These are phyloP conservation scores for Lates calcarifer DNA, from an alignment of 2,113 vertebrate species.

Conservation along the genomic window DNA sequence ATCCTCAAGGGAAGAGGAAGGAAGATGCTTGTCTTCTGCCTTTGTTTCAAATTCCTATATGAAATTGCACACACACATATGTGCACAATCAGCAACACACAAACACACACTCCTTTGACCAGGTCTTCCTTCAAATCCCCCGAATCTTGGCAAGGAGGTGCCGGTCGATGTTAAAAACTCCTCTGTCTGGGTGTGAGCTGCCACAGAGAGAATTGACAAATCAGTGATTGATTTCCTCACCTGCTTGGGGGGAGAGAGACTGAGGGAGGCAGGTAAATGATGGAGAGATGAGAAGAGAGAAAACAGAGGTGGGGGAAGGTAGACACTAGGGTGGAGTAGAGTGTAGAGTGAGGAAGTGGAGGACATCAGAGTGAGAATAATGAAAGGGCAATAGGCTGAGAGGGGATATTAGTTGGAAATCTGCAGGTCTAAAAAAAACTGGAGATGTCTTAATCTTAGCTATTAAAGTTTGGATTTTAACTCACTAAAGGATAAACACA, in stretches of 20 bases:
- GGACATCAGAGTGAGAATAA: slow-evolving; percentile 45
- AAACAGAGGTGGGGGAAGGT: slow-evolving; percentile 11
- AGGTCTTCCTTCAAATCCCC: slow-evolving; percentile 13
- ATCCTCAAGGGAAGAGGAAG: slow-evolving; percentile 23
- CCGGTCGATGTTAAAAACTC: slow-evolving; percentile 56
- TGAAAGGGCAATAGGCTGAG: slow-evolving; percentile 34
- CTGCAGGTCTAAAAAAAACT: background rate
- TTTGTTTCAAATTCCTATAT: slow-evolving; percentile 48
- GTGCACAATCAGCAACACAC: background rate
- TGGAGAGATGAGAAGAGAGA: slow-evolving; percentile 40
- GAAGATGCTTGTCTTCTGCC: slow-evolving; percentile 37
- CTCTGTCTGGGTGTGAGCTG: slow-evolving; percentile 51
- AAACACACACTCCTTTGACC: background rate
- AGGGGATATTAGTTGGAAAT: slow-evolving; percentile 19
- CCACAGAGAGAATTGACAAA: slow-evolving; percentile 56
- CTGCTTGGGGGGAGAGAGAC: slow-evolving; percentile 32
- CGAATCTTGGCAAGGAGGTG: slow-evolving; percentile 24
- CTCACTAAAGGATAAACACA: background rate
- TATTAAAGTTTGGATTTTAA: background rate
- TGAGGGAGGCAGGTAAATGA: slow-evolving; percentile 54
- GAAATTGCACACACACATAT: slow-evolving; percentile 27
- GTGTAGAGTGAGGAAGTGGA: slow-evolving; percentile 7
- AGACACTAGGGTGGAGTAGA: background rate
- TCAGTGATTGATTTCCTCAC: slow-evolving; percentile 75
- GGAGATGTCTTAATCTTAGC: background rate